Evolutionary conservation across 2,113 vertebrate species (phyloP).

Genomic region (Apodemus speciosus): DNA sequence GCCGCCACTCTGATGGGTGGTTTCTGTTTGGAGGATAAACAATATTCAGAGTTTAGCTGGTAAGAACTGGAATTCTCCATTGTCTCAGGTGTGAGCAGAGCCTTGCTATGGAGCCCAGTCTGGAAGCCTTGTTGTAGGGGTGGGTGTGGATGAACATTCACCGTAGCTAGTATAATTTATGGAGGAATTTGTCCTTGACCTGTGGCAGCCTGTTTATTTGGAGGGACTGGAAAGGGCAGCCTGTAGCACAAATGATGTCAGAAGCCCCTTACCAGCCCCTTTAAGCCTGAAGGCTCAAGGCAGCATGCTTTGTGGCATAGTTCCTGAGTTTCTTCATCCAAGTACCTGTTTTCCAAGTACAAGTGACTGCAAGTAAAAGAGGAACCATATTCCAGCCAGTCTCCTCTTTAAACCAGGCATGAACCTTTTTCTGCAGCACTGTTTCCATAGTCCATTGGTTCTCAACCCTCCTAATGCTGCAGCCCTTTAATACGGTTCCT

Average conservation of each 20-base stretch:
- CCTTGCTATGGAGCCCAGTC: neutral
- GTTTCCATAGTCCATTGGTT: neutral
- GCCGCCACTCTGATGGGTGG: neutral
- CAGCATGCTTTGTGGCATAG: neutral
- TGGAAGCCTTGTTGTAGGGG: neutral
- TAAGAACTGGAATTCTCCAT: neutral
- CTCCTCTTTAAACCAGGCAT: neutral
- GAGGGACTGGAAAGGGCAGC: neutral
- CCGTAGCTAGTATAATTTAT: neutral
- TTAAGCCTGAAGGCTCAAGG: neutral
- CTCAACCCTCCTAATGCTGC: neutral
- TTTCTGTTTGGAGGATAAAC: neutral
- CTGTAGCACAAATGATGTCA: neutral
- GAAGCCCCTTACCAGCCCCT: neutral
- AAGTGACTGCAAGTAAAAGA: neutral
- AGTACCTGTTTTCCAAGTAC: neutral
- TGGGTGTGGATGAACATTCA: too few relatives aligned
- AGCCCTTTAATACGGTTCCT: neutral
- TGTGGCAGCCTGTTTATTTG: neutral
- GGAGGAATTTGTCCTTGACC: neutral
- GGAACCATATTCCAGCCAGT: neutral
- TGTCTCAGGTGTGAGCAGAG: neutral
- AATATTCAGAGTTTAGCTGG: neutral
- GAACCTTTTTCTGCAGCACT: neutral
- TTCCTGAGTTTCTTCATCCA: neutral